Evolutionary conservation across 2,888 invertebrate genomes (phyloP), one percentile per base, ranked within the genome.

Genomic region (Drosophila imparisetae): DNA sequence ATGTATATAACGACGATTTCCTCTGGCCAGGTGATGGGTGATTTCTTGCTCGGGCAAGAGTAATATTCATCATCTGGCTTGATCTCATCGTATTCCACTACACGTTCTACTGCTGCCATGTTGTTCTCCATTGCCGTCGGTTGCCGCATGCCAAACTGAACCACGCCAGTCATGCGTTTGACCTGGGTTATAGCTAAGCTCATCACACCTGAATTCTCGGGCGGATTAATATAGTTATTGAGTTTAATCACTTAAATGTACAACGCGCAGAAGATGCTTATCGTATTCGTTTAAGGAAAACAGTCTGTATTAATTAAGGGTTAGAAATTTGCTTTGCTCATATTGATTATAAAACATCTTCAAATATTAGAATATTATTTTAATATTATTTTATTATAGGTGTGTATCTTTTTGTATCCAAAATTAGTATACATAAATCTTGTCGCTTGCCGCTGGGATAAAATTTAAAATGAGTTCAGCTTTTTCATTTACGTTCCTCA

Each of bases 31-130:
- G 94, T 13, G 96, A 95, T 80, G 97, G 1, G 94, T 13, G 96
- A 95, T 80, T 95, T 94, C 83, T 95, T 95, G n/a, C 94, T 94
- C 11, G 93, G 91, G 2, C 95, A 95, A 0, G 95, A 94, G 15
- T 96, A 96, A 29, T 97, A 94, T 48, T 95, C 94, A 0, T 91
- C 92, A 92, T 93, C 10, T 32, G 32, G 32, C 32, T 32, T 4
- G 32, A 11, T 32, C 32, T 32, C 32, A 11, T 32, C 32, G 32
- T 97, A 97, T 85, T 96, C 96, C 68, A 95, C 92, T 71, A 95
- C 94, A 78, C 95, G 95, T 93, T 99, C 98, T 0, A 98, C 98
- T 10, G 97, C 96, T 5, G 96, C 97, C 97, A 97, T 97, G 77
- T 96, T 96, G 90, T 97, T 97, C 91, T 96, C 97, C 8, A 97